Evolutionary conservation across 2,797 vertebrate species (phyloP).

Genomic region (Fratercula arctica): DNA sequence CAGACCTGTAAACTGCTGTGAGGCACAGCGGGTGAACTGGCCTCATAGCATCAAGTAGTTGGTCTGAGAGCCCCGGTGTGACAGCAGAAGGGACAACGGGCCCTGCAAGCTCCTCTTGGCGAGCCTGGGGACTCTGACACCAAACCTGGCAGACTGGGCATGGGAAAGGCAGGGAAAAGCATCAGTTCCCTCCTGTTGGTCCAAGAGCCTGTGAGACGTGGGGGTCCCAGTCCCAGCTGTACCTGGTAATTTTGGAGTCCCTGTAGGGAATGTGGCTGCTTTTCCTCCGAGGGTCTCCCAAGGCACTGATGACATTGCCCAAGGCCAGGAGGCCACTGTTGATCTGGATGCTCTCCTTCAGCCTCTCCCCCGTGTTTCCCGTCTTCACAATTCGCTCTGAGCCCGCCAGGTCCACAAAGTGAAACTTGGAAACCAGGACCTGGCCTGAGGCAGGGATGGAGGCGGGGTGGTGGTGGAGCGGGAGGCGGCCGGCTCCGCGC

Average conservation of each 20-base stretch:
- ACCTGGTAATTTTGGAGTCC: slow-evolving; percentile 99
- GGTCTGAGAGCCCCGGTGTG: background rate
- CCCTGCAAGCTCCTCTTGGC: background rate
- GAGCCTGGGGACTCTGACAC: background rate
- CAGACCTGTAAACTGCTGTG: background rate
- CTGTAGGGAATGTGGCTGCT: slow-evolving; percentile 94
- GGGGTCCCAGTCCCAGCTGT: background rate
- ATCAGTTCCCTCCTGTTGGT: background rate
- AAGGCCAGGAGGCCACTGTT: slow-evolving; percentile 94
- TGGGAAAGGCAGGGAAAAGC: background rate
- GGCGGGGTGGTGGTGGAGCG: slow-evolving; percentile 57
- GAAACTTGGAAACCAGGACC: slow-evolving; percentile 93
- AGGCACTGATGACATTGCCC: slow-evolving; percentile 94
- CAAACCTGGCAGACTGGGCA: background rate
- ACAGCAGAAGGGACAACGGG: background rate
- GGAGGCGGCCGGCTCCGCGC: slow-evolving; percentile 74
- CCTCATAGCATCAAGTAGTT: background rate
- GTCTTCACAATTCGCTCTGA: slow-evolving; percentile 94
- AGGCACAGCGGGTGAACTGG: background rate
- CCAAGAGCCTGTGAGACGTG: rapidly evolving
- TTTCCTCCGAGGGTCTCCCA: slow-evolving; percentile 93
- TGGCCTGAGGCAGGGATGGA: slow-evolving; percentile 67
- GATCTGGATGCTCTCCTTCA: slow-evolving; percentile 97
- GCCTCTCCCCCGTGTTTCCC: slow-evolving; percentile 91
- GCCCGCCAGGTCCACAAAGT: slow-evolving; percentile 96